A percentile compares a stretch with the other conserved stretches of the same genome.
These are phyloP conservation scores for Zaprionus lachaisei DNA, from an alignment of 1,140 invertebrate species.

Conservation along the genomic window DNA sequence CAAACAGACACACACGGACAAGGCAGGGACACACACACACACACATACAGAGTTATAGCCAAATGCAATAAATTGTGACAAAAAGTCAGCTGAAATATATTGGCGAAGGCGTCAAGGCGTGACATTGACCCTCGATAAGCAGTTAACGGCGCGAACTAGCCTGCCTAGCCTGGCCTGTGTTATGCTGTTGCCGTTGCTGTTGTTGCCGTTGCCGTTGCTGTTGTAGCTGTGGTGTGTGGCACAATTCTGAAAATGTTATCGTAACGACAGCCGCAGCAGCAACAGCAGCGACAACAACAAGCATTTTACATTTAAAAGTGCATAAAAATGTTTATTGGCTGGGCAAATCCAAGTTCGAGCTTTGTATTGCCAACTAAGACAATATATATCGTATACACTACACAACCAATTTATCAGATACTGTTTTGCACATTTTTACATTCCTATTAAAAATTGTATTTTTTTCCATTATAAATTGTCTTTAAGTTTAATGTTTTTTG, in stretches of 20 bases:
- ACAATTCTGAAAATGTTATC: constrained; percentile 59
- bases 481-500: not conserved
- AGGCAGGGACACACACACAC: constrained; percentile 1
- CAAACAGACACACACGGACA: constrained; percentile 11
- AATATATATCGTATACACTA: constrained; percentile 57
- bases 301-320: constrained; percentile 76
- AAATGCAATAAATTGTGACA: constrained; percentile 78
- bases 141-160: constrained; percentile 29
- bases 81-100: constrained; percentile 65
- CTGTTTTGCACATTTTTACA: too few species aligned
- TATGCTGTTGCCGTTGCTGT: not conserved
- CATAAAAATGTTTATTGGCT: constrained; percentile 70
- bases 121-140: constrained; percentile 73
- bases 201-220: constrained; percentile 7
- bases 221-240: constrained; percentile 50
- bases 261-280: constrained; percentile 25
- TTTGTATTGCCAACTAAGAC: constrained; percentile 50
- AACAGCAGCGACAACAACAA: constrained; percentile 35
- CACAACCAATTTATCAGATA: constrained; percentile 8
- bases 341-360: constrained; percentile 51
- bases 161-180: constrained; percentile 12
- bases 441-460: not conserved
- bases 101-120: constrained; percentile 69
- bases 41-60: constrained; percentile 19
- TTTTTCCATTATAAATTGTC: not conserved